These are phyloP conservation scores for Polypedilum pembai DNA, from an alignment of 1,140 invertebrate species.

Conservation along the genomic window DNA sequence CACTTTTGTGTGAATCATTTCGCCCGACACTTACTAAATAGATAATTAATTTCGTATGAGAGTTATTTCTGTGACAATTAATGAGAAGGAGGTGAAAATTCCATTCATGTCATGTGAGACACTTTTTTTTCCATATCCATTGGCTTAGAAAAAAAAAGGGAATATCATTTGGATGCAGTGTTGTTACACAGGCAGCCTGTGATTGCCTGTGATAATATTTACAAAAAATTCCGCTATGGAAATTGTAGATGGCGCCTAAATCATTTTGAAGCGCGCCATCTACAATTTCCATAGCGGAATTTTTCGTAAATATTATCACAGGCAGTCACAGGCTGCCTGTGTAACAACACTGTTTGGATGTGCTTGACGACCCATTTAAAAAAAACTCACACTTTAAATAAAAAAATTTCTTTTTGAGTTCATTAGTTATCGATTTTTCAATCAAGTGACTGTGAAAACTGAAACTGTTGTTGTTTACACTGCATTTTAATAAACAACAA, in stretches of 20 bases:
- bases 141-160: background rate
- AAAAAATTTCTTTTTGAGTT: background rate
- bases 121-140: background rate
- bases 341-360: no score
- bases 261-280: no score
- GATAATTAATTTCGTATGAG: background rate
- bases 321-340: no score
- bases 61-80: background rate
- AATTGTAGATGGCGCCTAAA: no score
- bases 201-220: no score
- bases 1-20: no score
- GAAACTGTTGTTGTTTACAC: constrained; percentile 22
- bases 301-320: no score
- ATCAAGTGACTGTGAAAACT: constrained; percentile 25
- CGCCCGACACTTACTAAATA: background rate
- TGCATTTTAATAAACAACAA: no score
- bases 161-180: background rate
- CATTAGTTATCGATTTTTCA: constrained; percentile 28
- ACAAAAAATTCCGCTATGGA: no score
- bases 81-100: background rate
- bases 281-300: no score
- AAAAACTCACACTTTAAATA: background rate
- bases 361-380: constrained; percentile 14
- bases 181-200: no score
- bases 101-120: background rate